phyloP scores from a whole-genome alignment of 2,113 vertebrate genomes.

The Lanius collurio region DNA sequence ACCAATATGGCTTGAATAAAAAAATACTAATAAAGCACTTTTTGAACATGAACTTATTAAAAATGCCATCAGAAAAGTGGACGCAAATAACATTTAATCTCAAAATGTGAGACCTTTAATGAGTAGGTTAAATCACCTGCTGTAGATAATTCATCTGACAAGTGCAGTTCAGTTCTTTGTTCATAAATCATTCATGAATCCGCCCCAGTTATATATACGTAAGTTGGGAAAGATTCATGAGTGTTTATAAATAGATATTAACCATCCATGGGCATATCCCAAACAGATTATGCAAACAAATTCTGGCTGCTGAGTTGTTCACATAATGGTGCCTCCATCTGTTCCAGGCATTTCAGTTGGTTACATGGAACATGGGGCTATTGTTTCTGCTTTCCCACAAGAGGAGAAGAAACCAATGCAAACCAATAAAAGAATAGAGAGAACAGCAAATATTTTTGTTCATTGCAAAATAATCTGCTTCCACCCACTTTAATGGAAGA shows the following conservation, averaged over 20 bases:
- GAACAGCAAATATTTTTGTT: neutral
- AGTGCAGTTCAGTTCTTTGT: neutral
- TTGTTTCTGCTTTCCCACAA: conserved; percentile 8
- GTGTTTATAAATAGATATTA: conserved; percentile 37
- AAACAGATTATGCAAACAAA: conserved; percentile 52
- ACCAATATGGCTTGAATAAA: neutral
- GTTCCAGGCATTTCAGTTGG: conserved; percentile 21
- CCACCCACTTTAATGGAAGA: neutral
- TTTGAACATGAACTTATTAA: conserved; percentile 2
- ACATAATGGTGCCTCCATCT: conserved; percentile 35
- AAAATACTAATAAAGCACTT: neutral
- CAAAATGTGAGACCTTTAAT: conserved; percentile 4
- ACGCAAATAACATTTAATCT: conserved; percentile 22
- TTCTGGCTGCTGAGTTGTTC: neutral
- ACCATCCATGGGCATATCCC: neutral
- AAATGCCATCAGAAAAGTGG: neutral
- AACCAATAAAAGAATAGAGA: neutral
- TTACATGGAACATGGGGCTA: neutral
- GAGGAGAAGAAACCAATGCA: neutral
- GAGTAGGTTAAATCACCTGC: neutral
- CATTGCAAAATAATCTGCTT: neutral
- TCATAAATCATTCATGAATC: conserved; percentile 33
- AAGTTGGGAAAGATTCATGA: neutral
- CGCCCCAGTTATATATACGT: neutral
- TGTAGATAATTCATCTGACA: neutral